Evolutionary conservation across 2,113 vertebrate genomes (phyloP).

Genomic region (Corythornis cristatus): DNA sequence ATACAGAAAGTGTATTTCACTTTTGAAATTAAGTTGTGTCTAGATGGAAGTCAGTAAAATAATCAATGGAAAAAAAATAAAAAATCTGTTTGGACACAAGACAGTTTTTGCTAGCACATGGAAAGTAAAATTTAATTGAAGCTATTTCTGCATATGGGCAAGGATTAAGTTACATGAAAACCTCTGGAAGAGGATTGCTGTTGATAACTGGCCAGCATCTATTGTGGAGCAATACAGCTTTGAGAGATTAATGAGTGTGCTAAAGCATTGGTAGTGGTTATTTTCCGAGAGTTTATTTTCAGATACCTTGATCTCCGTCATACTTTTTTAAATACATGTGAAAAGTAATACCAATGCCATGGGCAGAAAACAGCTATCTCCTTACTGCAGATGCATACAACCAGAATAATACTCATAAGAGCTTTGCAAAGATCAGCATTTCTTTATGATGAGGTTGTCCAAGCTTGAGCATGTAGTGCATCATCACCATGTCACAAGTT

Average conservation of each 20-base stretch:
- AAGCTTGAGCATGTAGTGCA: background rate
- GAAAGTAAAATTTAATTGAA: background rate
- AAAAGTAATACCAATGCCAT: background rate
- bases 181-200: background rate
- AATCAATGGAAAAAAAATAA: background rate
- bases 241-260: background rate
- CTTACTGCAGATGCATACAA: background rate
- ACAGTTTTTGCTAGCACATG: background rate
- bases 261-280: background rate
- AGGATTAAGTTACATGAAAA: background rate
- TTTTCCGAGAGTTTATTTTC: conserved; percentile 15
- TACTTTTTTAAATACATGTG: background rate
- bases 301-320: conserved; percentile 12
- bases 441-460: background rate
- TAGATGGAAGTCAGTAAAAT: background rate
- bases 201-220: background rate
- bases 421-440: background rate
- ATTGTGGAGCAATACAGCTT: background rate
- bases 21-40: background rate
- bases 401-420: background rate
- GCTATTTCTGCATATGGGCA: background rate
- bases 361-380: conserved; percentile 21
- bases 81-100: background rate
- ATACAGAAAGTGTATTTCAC: background rate
- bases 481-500: background rate